Base-by-base conservation (phyloP, 2,888 invertebrate species). In the Baronia brevicornis region DNA sequence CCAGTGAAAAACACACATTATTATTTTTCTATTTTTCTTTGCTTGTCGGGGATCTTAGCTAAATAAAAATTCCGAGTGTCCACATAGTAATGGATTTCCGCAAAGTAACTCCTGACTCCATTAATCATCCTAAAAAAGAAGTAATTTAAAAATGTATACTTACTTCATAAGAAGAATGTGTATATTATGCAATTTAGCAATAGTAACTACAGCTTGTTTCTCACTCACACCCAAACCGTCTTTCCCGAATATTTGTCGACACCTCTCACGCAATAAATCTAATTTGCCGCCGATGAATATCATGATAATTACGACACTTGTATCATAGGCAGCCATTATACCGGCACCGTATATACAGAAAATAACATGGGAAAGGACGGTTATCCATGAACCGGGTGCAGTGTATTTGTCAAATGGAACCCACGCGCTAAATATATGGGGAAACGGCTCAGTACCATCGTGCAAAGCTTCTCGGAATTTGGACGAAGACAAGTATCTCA, bases 401-500 rank as follows among this genome's bases (percentile, higher is more conserved):
- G 57, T 49, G 30, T 74, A 55, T 32, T 78, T 78, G 36, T 80
- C 66, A 42, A 73, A 60, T 1, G 79, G 78, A 54, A 71, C 57
- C 78, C 78, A 82, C 7, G 79, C 66, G 34, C 74, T 79, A 19
- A 74, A 74, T 10, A 82, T 74, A 24, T 78, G 80, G 0, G 73
- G 73, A 45, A 78, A 80, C 0, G 40, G 15, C 41, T 71, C 70
- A 1, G 62, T 62, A 3, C 71, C 78, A 41, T 71, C 71, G 1
- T 32, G 50, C 10, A 71, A 27, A 6, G 54, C 55, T 39, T 69
- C 63, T 17, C 72, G 60, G 24, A 60, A 73, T 2, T 39, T 46
- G 0, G 49, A 20, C 1, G 74, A 71, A 1, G 70, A 61, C 2
- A 61, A 5, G 41, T 66, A 75, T 41, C 39, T 49, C 31, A 75